These are phyloP conservation scores for Adelphocoris suturalis DNA, from an alignment of 2,888 invertebrate species.

Conservation along the genomic window DNA sequence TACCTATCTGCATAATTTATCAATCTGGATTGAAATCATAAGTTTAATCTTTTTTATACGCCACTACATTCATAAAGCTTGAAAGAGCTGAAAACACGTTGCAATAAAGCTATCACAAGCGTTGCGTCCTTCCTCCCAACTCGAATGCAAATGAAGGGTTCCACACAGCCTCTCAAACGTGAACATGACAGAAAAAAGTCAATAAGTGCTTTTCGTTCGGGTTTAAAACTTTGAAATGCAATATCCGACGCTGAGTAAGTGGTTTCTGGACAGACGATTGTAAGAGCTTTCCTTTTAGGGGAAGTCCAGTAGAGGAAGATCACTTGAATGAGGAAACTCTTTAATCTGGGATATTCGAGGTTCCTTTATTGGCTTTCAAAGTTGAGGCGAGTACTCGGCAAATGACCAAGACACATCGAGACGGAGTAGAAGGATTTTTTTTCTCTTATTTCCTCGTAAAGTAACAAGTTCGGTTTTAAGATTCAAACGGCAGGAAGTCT, in stretches of 20 bases:
- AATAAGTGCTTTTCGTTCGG: constrained; percentile 22
- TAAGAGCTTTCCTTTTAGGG: constrained; percentile 47
- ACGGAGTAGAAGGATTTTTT: background rate
- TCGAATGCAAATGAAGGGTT: background rate
- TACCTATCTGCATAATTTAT: too few relatives aligned
- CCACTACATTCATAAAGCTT: background rate
- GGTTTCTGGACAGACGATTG: constrained; percentile 32
- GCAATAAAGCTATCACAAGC: constrained; percentile 13
- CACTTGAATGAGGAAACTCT: constrained; percentile 36
- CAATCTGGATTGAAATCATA: too few relatives aligned
- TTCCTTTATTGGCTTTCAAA: constrained; percentile 48
- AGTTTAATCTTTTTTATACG: too few relatives aligned
- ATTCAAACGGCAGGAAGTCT: background rate
- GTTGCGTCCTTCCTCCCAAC: background rate
- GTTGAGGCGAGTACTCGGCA: background rate
- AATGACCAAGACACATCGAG: constrained; percentile 44
- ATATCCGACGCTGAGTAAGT: constrained; percentile 47
- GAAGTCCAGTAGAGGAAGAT: constrained; percentile 28
- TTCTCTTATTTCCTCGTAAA: background rate
- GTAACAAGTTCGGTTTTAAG: constrained; percentile 23
- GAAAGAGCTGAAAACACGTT: background rate
- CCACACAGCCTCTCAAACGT: background rate
- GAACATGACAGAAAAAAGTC: background rate
- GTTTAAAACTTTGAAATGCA: constrained; percentile 48
- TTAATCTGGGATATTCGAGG: constrained; percentile 55